Evolutionary conservation across 2,888 invertebrate species (phyloP).

Genomic region (Leptopilina myrica): DNA sequence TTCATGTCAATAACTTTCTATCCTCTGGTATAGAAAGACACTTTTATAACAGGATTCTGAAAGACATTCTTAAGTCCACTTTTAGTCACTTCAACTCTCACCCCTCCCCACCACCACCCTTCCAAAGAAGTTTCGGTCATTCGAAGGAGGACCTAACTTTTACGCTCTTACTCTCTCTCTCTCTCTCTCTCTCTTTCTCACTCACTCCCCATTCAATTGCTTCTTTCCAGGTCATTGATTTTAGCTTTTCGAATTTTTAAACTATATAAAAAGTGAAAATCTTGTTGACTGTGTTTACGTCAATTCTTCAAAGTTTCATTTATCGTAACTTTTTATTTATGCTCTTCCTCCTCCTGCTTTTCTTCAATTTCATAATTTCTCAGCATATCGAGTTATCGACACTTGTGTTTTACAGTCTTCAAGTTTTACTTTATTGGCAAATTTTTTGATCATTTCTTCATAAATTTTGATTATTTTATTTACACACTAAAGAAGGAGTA

Average conservation of each 20-base stretch:
- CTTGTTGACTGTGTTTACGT: not conserved
- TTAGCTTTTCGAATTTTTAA: not conserved
- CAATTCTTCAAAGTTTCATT: no score
- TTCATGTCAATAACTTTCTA: not conserved
- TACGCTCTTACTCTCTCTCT: not conserved
- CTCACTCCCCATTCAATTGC: not conserved
- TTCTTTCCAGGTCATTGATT: conserved; percentile 18
- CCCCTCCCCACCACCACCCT: no score
- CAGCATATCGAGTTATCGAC: no score
- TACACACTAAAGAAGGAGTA: no score
- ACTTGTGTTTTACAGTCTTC: no score
- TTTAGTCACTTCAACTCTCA: conserved; percentile 16
- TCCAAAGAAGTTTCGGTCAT: not conserved
- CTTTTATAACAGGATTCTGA: not conserved
- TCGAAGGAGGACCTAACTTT: not conserved
- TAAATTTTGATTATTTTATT: no score
- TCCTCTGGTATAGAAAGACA: not conserved
- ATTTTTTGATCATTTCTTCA: no score
- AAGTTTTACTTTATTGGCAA: no score
- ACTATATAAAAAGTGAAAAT: conserved; percentile 2
- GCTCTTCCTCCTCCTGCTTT: no score
- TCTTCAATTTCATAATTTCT: no score
- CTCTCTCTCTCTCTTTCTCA: no score
- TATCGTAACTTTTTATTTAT: no score
- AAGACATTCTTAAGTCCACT: conserved; percentile 12